Evolutionary conservation across 2,113 vertebrate genomes (phyloP).

Genomic region (Strix uralensis): DNA sequence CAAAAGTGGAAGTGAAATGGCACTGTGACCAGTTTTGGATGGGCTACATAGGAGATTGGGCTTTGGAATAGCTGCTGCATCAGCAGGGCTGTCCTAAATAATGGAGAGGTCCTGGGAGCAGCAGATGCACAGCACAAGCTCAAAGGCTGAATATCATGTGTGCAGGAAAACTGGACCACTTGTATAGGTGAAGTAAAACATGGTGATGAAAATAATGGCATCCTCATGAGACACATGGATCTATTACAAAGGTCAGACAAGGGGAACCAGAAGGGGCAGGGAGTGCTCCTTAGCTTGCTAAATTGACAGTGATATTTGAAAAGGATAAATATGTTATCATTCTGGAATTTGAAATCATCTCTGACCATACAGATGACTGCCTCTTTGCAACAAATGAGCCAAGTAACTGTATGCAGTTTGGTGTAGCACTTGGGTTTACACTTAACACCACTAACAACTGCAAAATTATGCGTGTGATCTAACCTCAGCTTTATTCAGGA

Average conservation of each 20-base stretch:
- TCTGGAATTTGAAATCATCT: background rate
- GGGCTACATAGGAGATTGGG: background rate
- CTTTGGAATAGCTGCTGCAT: background rate
- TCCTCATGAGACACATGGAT: background rate
- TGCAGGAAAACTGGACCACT: background rate
- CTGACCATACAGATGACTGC: background rate
- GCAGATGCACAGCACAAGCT: background rate
- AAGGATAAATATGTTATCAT: background rate
- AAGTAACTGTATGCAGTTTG: background rate
- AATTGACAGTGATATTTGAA: background rate
- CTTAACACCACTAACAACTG: background rate
- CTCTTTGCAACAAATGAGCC: background rate
- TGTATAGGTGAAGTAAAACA: background rate
- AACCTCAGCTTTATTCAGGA: background rate
- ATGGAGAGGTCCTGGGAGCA: background rate
- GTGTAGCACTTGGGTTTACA: background rate
- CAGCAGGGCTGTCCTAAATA: background rate
- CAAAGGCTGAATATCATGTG: background rate
- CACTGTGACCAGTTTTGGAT: background rate
- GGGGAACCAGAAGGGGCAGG: background rate
- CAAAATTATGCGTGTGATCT: background rate
- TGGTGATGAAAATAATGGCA: fast-evolving
- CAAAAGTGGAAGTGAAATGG: background rate
- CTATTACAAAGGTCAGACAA: background rate
- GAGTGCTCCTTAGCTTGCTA: background rate